These are phyloP conservation scores for silkworm (Bombyx mori) DNA, from an alignment of 1,140 invertebrate genomes.

Conservation along the genomic window ASM3026992v2 NC_085121.1:10227501-10228000, in stretches of 20 bases:
- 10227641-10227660: conserved; percentile 9
- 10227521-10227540: not conserved
- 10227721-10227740: too few relatives aligned
- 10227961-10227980: too few relatives aligned
- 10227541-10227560: conserved; percentile 11
- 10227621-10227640: conserved; percentile 10
- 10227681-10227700: conserved; percentile 11
- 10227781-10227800: conserved; percentile 25
- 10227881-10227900: too few relatives aligned
- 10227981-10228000: too few relatives aligned
- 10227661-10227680: conserved; percentile 7
- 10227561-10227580: conserved; percentile 11
- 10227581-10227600: conserved; percentile 13
- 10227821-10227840: too few relatives aligned
- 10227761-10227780: conserved; percentile 30
- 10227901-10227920: too few relatives aligned
- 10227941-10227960: too few relatives aligned
- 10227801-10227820: conserved; percentile 13
- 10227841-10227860: too few relatives aligned
- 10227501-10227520: too few relatives aligned
- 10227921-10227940: too few relatives aligned
- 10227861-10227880: too few relatives aligned
- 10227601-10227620: conserved; percentile 12
- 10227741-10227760: conserved; percentile 2
- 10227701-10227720: too few relatives aligned